Conservation (phyloP, 2,113 vertebrate genomes). For the Ploceus nigricollis region DNA sequence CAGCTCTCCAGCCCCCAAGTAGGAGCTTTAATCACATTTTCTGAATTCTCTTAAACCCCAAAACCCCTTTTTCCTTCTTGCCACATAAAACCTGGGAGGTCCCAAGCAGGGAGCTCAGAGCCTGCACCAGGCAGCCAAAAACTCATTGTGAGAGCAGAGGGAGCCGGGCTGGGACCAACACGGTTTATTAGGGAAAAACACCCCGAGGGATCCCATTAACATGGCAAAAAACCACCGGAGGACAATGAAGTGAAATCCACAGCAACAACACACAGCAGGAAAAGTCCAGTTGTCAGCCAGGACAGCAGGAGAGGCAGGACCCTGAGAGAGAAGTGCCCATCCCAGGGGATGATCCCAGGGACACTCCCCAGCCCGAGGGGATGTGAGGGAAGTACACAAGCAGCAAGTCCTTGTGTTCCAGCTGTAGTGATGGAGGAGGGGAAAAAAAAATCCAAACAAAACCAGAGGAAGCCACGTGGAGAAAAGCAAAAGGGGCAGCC, state of each 20-base stretch:
- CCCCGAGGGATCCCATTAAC: neutral
- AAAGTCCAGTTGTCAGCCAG: neutral
- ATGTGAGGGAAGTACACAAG: fast-evolving
- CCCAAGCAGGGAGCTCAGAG: neutral
- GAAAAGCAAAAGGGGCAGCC: neutral
- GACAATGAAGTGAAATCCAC: neutral
- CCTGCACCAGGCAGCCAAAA: neutral
- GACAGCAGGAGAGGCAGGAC: neutral
- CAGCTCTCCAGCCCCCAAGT: neutral
- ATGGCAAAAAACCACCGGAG: neutral
- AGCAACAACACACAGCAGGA: slow-evolving; percentile 5
- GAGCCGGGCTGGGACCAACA: neutral
- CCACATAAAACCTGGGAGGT: neutral
- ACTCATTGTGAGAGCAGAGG: neutral
- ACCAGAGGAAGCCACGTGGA: fast-evolving
- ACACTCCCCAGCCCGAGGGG: neutral
- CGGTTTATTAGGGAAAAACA: slow-evolving; percentile 46
- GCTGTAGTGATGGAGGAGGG: neutral
- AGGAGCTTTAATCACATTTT: neutral
- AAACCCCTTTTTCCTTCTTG: fast-evolving
- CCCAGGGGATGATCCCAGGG: neutral
- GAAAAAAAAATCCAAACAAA: too few relatives aligned
- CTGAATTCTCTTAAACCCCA: neutral
- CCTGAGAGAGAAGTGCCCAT: neutral
- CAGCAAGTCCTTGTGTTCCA: neutral